Evolutionary conservation across 2,113 vertebrate genomes (phyloP), one percentile per base, ranked within the genome.

Genomic region (Podocnemis expansa): DNA sequence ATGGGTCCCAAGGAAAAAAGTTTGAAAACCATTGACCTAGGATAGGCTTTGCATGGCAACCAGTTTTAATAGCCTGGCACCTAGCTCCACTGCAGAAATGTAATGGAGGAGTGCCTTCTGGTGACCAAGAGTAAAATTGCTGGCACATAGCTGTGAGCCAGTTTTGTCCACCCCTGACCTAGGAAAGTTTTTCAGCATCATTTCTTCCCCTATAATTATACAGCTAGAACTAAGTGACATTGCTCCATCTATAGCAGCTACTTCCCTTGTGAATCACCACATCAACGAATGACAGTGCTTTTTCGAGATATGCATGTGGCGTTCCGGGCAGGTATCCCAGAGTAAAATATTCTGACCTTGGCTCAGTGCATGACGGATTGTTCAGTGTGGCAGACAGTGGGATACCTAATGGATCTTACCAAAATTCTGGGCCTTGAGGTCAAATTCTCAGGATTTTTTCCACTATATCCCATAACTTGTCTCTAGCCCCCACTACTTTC

Each of bases 181-280:
- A 81, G 82, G 5, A 31, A 6, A 25, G 51, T 19, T 21, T 17
- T 55, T 38, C 90, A 90, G 70, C 34, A 49, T 0, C 51, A 80
- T 95, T 86, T 34, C 80, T 92, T 95, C 76, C 94, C 73, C 34
- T n/a, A 38, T 81, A 87, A 87, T 52, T 84, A 87, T 54, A 91
- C 16, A 22, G 2, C 49, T 73, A 11, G 47, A 94, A 94, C n/a
- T 31, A 93, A 90, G 84, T 52, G 56, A 85, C 82, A 78, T 21
- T 79, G 76, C 73, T 87, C 81, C 0, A 3, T 90, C 90, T 81
- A 63, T 43, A 78, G 87, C 89, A 87, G 82, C 56, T 55, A 43
- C 25, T 85, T 63, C 78, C 82, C 94, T 91, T 63, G 49, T 93
- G 85, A 95, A 73, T 89, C 91, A 89, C 78, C 21, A 49, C 19